phyloP scores from a whole-genome alignment of 2,888 invertebrate genomes.

The Ecliptopera silaceata region DNA sequence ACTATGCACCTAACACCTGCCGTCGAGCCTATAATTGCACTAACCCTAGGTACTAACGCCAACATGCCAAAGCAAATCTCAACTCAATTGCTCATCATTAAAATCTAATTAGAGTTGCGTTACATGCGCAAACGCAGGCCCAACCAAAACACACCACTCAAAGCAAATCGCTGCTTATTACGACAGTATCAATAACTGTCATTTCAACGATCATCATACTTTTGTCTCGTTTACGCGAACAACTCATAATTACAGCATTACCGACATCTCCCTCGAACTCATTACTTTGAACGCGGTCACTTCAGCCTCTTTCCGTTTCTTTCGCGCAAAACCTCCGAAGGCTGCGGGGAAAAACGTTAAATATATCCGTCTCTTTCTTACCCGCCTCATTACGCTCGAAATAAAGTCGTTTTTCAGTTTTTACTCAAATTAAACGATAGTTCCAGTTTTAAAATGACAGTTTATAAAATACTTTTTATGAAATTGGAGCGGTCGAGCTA shows the following conservation, averaged over 20 bases:
- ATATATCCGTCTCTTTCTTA: conserved; percentile 58
- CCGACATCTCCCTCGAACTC: conserved; percentile 75
- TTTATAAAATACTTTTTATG: conserved; percentile 58
- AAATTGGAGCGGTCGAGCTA: conserved; percentile 60
- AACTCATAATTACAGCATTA: conserved; percentile 73
- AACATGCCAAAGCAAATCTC: conserved; percentile 40
- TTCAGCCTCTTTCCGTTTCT: conserved; percentile 68
- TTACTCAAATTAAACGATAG: conserved; percentile 53
- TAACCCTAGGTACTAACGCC: neutral
- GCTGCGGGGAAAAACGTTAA: conserved; percentile 46
- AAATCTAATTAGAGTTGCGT: conserved; percentile 71
- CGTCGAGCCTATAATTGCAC: conserved; percentile 20
- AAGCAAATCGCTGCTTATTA: conserved; percentile 66
- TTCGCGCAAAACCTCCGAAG: conserved; percentile 62
- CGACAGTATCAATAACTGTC: conserved; percentile 79
- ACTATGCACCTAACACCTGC: conserved; percentile 26
- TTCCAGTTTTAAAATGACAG: conserved; percentile 64
- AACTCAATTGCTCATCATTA: conserved; percentile 62
- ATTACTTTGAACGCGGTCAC: conserved; percentile 69
- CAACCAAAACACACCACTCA: conserved; percentile 54
- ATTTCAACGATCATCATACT: conserved; percentile 75
- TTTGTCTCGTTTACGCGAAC: conserved; percentile 77
- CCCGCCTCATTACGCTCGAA: conserved; percentile 47
- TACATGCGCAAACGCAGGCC: conserved; percentile 51
- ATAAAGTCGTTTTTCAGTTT: conserved; percentile 60